Conservation (phyloP, 2,888 invertebrate species). For the Xylophagus ater region DNA sequence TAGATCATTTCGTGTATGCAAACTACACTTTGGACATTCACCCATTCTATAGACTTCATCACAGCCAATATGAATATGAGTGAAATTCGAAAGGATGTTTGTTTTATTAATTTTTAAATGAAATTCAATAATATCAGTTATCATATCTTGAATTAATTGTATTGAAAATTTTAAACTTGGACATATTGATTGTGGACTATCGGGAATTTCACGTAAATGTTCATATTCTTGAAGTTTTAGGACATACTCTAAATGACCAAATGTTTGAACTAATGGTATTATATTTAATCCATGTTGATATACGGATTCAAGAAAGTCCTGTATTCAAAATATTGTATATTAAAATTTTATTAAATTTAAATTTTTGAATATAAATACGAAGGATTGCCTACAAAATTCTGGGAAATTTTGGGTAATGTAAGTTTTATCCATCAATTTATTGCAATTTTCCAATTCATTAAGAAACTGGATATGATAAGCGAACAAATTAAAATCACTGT, state of each 20-base stretch:
- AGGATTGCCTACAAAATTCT: too few species aligned
- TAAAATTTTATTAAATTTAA: not conserved
- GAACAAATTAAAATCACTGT: too few species aligned
- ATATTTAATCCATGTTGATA: slow-evolving; percentile 49
- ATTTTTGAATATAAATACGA: not conserved
- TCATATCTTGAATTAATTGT: slow-evolving; percentile 52
- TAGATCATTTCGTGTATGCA: slow-evolving; percentile 40
- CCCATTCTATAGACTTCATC: slow-evolving; percentile 65
- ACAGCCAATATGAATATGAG: slow-evolving; percentile 60
- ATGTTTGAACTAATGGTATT: slow-evolving; percentile 65
- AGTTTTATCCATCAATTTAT: too few species aligned
- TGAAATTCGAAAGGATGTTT: slow-evolving; percentile 25
- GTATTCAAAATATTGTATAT: too few species aligned
- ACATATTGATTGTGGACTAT: slow-evolving; percentile 58
- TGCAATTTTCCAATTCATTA: too few species aligned
- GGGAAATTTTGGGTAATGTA: too few species aligned
- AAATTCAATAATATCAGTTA: slow-evolving; percentile 51
- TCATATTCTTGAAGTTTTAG: slow-evolving; percentile 53
- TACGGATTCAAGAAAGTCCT: slow-evolving; percentile 47
- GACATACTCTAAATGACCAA: slow-evolving; percentile 65
- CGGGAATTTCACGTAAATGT: slow-evolving; percentile 52
- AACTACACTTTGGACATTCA: slow-evolving; percentile 50
- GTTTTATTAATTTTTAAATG: slow-evolving; percentile 22
- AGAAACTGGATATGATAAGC: too few species aligned
- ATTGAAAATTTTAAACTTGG: slow-evolving; percentile 53